A percentile compares a stretch with the other conserved stretches of the same genome.
These are phyloP conservation scores for Cynopterus brachyotis DNA, from an alignment of 2,113 vertebrate genomes.

Conservation along the genomic window DNA sequence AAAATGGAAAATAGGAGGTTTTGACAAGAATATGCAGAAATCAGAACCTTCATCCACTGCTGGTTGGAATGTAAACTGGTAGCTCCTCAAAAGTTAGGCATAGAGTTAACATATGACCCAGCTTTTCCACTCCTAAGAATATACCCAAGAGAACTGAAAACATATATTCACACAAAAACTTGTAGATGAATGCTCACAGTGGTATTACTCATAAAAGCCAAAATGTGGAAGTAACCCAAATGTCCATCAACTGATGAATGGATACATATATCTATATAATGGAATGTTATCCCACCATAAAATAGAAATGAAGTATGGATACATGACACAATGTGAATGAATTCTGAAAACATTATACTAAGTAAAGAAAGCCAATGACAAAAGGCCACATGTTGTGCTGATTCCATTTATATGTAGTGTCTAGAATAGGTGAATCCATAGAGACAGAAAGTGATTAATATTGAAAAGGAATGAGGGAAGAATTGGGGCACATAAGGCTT, in stretches of 20 bases:
- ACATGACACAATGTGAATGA: neutral
- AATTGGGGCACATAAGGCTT: neutral
- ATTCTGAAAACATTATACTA: neutral
- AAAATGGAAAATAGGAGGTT: neutral
- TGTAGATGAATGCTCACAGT: neutral
- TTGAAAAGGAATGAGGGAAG: neutral
- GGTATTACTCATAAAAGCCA: neutral
- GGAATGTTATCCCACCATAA: neutral
- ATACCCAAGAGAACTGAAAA: neutral
- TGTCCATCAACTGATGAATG: neutral
- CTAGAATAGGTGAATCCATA: neutral
- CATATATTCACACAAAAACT: neutral
- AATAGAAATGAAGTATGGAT: neutral
- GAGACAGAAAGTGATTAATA: neutral
- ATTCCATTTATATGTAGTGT: neutral
- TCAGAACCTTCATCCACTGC: neutral
- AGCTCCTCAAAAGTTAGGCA: conserved; percentile 48
- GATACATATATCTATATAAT: neutral
- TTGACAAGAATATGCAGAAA: neutral
- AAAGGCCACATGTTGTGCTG: neutral
- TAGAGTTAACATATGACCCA: neutral
- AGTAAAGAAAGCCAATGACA: neutral
- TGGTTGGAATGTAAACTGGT: neutral
- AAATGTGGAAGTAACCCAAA: conserved; percentile 2
- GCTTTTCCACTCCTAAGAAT: neutral